Conservation (phyloP, 2,797 vertebrate genomes). For the Enteromius mattozi region DNA sequence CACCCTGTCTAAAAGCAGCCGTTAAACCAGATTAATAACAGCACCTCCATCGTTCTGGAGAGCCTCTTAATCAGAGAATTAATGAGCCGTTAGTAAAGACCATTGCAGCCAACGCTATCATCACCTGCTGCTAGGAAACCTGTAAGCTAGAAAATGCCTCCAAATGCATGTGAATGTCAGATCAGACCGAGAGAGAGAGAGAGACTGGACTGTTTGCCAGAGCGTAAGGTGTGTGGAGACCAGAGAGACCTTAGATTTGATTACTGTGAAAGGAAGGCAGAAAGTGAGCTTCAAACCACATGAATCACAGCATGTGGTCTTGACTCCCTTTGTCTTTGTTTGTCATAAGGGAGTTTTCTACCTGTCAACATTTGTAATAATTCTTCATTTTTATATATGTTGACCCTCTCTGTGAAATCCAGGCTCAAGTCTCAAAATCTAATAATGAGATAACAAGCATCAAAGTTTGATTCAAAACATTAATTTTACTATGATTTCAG, state of each 20-base stretch:
- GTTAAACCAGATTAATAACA: conserved; percentile 73
- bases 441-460: too few relatives aligned
- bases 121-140: conserved; percentile 65
- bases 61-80: conserved; percentile 72
- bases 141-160: neutral
- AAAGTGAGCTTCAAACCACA: neutral
- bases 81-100: conserved; percentile 75
- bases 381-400: neutral
- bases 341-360: neutral
- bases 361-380: neutral
- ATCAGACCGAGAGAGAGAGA: neutral
- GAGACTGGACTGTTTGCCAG: neutral
- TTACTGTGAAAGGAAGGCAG: conserved; percentile 9
- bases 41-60: conserved; percentile 61
- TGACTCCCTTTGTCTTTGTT: neutral
- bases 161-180: neutral
- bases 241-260: conserved; percentile 11
- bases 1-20: conserved; percentile 58
- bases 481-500: too few relatives aligned
- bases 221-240: neutral
- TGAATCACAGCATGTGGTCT: conserved; percentile 1
- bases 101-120: conserved; percentile 56
- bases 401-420: too few relatives aligned
- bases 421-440: too few relatives aligned
- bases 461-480: too few relatives aligned